phyloP scores from a whole-genome alignment of 2,113 vertebrate genomes.

The Dunckerocampus dactyliophorus region DNA sequence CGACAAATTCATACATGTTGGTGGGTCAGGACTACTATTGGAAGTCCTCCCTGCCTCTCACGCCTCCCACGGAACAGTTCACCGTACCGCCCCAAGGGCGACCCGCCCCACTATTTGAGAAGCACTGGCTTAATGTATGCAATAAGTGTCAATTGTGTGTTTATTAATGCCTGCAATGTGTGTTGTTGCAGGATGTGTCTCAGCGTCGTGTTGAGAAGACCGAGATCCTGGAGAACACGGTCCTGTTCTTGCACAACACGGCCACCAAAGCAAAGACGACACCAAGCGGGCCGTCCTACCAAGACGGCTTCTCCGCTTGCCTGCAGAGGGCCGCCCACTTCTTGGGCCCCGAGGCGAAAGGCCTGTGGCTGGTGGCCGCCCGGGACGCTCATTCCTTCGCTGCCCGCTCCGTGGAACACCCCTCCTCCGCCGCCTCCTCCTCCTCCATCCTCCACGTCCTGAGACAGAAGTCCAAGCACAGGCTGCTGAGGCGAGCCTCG shows the following conservation, averaged over 20 bases:
- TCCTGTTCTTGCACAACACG: conserved; percentile 6
- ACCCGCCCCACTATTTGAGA: no score
- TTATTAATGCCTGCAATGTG: background rate
- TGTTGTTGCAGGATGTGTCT: background rate
- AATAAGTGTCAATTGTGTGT: background rate
- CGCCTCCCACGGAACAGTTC: no score
- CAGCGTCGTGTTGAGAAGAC: conserved; percentile 10
- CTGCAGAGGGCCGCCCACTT: background rate
- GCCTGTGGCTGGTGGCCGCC: background rate
- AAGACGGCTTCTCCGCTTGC: background rate
- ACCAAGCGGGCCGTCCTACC: background rate
- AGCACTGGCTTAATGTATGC: background rate
- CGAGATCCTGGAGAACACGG: conserved; percentile 5
- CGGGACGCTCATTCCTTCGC: background rate
- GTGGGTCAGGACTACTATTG: no score
- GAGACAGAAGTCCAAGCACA: background rate
- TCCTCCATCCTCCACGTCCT: background rate
- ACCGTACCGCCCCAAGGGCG: no score
- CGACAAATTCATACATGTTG: no score
- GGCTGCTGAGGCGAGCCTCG: background rate
- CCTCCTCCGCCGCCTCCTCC: background rate
- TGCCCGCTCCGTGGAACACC: background rate
- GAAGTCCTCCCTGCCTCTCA: no score
- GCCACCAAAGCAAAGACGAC: background rate
- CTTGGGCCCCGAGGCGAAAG: background rate